These are phyloP conservation scores for Oryzias javanicus DNA, from an alignment of 2,113 vertebrate genomes.

Conservation along the genomic window DNA sequence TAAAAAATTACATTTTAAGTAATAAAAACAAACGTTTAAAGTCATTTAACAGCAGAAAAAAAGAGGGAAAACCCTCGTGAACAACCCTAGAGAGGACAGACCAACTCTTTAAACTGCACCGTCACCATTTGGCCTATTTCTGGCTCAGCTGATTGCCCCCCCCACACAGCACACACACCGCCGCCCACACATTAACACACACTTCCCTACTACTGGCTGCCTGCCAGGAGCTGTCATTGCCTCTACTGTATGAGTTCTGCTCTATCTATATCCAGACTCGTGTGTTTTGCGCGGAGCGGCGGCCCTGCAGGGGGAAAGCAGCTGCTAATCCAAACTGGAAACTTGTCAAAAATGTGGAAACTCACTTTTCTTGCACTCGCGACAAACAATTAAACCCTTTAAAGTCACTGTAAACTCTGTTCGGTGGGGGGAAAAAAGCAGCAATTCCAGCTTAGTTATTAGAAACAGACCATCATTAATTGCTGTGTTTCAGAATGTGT, in stretches of 20 bases:
- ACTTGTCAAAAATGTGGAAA: not conserved
- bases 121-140: conserved; percentile 70
- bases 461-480: not conserved
- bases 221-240: conserved; percentile 68
- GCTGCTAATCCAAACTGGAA: not conserved
- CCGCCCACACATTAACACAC: conserved; percentile 26
- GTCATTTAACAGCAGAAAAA: conserved; percentile 2
- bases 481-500: not conserved
- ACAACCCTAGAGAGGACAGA: conserved; percentile 35
- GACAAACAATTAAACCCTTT: too few species aligned
- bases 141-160: conserved; percentile 67
- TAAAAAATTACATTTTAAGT: too few species aligned
- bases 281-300: conserved; percentile 12
- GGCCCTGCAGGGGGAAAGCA: conserved; percentile 17
- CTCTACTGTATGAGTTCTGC: conserved; percentile 61
- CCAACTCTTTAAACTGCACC: conserved; percentile 63
- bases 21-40: too few species aligned
- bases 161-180: not conserved
- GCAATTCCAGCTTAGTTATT: not conserved
- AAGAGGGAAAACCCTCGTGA: conserved; percentile 2
- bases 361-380: not conserved
- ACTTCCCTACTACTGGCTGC: conserved; percentile 49
- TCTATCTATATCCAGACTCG: conserved; percentile 64
- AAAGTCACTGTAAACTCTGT: too few species aligned
- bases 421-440: too few species aligned